Percentiles rank a stretch among this genome's conserved stretches.
Conservation (phyloP, 2,888 invertebrate species). For the Rhimphoctona megacephalus region DNA sequence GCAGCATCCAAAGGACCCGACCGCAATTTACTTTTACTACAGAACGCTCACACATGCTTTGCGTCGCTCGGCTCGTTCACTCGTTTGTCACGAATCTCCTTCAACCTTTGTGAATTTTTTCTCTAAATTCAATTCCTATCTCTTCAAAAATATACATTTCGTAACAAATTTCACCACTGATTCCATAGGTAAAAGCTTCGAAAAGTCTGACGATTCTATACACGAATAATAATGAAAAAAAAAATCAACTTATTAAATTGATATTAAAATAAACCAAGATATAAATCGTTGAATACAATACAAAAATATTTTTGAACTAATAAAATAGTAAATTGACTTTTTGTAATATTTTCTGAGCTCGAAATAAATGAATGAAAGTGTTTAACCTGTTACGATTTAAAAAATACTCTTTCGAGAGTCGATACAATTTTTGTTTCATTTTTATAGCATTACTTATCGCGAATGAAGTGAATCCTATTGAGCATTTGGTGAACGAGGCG, state of each 20-base stretch:
- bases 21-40: conserved; percentile 75
- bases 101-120: too few species aligned
- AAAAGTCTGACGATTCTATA: neutral
- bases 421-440: neutral
- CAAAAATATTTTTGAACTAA: neutral
- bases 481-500: conserved; percentile 74
- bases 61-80: conserved; percentile 76
- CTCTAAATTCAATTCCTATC: neutral
- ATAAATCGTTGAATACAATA: neutral
- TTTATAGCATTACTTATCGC: neutral
- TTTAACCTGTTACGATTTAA: neutral
- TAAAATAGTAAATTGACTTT: neutral
- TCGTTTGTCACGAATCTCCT: conserved; percentile 6
- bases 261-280: neutral
- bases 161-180: neutral
- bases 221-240: neutral
- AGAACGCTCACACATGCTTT: conserved; percentile 81
- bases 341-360: neutral
- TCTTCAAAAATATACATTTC: neutral
- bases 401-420: neutral
- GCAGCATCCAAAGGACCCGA: conserved; percentile 62
- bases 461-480: conserved; percentile 72
- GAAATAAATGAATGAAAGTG: neutral
- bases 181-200: too few species aligned
- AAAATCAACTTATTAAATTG: neutral